phyloP scores from a whole-genome alignment of 2,888 invertebrate species.

The Stenodera caucasica region DNA sequence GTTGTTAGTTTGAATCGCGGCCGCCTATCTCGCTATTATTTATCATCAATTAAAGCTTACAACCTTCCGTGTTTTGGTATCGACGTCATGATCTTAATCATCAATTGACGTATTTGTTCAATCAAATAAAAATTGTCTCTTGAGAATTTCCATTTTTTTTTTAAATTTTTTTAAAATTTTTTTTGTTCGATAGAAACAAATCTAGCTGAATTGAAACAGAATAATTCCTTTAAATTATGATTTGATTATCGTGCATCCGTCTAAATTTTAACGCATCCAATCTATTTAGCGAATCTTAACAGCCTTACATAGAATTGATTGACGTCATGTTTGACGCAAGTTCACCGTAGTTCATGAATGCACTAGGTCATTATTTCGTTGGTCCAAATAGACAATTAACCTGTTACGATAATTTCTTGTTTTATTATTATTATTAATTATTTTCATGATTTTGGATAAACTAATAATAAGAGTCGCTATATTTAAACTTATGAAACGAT shows the following conservation, averaged over 20 bases:
- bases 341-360: conserved; percentile 23
- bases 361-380: conserved; percentile 3
- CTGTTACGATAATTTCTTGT: background rate
- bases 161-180: too few relatives aligned
- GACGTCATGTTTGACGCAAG: conserved; percentile 46
- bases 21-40: background rate
- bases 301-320: conserved; percentile 45
- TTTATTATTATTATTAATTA: too few relatives aligned
- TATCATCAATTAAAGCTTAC: background rate
- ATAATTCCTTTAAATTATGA: too few relatives aligned
- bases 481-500: too few relatives aligned
- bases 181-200: too few relatives aligned
- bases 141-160: background rate
- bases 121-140: background rate
- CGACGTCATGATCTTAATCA: background rate
- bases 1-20: too few relatives aligned
- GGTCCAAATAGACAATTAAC: background rate
- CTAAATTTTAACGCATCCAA: conserved; percentile 21
- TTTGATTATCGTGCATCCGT: conserved; percentile 25
- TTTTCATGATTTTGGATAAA: too few relatives aligned
- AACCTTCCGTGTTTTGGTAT: background rate
- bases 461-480: too few relatives aligned
- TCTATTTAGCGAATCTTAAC: conserved; percentile 40
- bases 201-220: too few relatives aligned
- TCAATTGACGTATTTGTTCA: background rate